phyloP scores from a whole-genome alignment of 2,113 vertebrate species.

The Proteles cristata region DNA sequence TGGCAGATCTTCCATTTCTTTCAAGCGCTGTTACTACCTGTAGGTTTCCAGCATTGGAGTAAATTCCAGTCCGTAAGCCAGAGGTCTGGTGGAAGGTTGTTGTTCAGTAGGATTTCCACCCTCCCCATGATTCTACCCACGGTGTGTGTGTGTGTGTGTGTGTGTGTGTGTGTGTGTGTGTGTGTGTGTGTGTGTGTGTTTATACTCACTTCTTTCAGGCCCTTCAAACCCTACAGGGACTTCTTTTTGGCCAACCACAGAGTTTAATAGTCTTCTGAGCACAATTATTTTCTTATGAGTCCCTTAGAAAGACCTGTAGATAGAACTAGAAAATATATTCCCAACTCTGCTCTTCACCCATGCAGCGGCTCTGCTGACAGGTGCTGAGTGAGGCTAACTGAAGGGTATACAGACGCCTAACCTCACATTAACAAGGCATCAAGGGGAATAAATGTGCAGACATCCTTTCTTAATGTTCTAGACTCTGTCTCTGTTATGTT shows the following conservation, averaged over 20 bases:
- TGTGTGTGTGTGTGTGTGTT: background rate
- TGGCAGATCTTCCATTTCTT: background rate
- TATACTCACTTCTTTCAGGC: background rate
- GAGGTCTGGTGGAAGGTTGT: background rate
- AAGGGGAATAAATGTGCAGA: conserved; percentile 37
- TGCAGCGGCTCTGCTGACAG: conserved; percentile 66
- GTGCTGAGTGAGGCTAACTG: conserved; percentile 56
- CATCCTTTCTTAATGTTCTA: conserved; percentile 42
- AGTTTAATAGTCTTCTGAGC: background rate
- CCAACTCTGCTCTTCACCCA: background rate
- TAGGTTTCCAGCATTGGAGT: background rate
- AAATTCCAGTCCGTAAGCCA: background rate
- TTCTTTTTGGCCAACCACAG: background rate
- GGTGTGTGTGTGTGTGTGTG: background rate
- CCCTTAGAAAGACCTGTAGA: background rate
- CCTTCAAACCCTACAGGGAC: background rate
- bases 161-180: rapidly evolving
- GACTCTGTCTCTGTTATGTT: conserved; percentile 41
- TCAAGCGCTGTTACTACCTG: background rate
- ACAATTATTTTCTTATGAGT: background rate
- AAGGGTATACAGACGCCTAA: conserved; percentile 46
- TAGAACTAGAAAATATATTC: background rate
- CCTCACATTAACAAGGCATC: conserved; percentile 69
- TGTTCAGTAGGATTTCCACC: background rate
- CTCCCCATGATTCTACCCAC: background rate